These are phyloP conservation scores for Hydroisotoma schaefferi DNA, from an alignment of 2,888 invertebrate genomes.

Conservation along the genomic window DNA sequence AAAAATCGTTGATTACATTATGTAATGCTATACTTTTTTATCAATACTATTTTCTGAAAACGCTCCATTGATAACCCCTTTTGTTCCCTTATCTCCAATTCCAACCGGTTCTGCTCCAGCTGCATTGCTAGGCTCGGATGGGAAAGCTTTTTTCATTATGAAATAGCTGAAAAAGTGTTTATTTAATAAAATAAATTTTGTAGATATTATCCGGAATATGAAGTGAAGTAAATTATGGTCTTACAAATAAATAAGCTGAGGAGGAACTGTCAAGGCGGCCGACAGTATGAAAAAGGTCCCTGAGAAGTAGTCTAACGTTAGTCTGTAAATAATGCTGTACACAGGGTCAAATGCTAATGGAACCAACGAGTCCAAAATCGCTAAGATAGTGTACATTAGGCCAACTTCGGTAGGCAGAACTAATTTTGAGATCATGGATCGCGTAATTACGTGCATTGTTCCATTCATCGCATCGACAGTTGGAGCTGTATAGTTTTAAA, in stretches of 20 bases:
- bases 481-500: too few species aligned
- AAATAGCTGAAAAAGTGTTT: too few species aligned
- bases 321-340: conserved; percentile 37
- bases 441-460: conserved; percentile 36
- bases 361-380: conserved; percentile 32
- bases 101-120: not conserved
- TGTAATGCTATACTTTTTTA: too few species aligned
- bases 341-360: conserved; percentile 36
- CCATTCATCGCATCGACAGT: conserved; percentile 39
- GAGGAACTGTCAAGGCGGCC: conserved; percentile 38
- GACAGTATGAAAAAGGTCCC: conserved; percentile 39
- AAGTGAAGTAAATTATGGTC: not conserved
- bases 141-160: too few species aligned
- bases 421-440: conserved; percentile 41
- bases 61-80: too few species aligned
- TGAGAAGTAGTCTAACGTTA: conserved; percentile 29
- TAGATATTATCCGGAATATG: too few species aligned
- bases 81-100: not conserved
- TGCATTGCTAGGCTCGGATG: too few species aligned
- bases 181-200: too few species aligned
- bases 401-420: conserved; percentile 32
- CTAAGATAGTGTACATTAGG: conserved; percentile 35
- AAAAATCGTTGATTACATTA: too few species aligned
- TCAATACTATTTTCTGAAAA: too few species aligned
- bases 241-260: conserved; percentile 34